Conservation (phyloP, 2,888 invertebrate species). For the Epirrhoe alternata region DNA sequence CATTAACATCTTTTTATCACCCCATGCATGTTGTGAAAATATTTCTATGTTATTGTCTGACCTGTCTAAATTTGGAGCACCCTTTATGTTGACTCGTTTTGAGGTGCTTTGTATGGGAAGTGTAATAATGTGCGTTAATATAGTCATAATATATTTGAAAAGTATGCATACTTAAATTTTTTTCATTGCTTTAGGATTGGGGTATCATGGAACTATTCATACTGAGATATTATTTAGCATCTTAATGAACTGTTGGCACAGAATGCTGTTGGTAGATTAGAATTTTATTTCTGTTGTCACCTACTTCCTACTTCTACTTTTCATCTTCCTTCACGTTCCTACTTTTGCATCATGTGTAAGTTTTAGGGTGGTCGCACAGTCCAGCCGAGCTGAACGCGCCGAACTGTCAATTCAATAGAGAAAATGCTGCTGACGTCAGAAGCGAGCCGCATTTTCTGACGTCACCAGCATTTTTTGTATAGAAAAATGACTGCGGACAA, state of each 20-base stretch:
- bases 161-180: not conserved
- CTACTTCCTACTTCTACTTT: no score
- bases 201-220: not conserved
- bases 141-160: constrained; percentile 20
- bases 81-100: constrained; percentile 65
- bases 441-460: no score
- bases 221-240: not conserved
- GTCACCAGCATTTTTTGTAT: no score
- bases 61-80: constrained; percentile 66
- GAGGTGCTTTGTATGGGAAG: constrained; percentile 37
- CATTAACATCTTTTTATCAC: constrained; percentile 70
- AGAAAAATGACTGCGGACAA: no score
- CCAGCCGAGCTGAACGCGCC: no score
- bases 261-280: no score
- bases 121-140: constrained; percentile 24
- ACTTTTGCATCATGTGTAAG: no score
- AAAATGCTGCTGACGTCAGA: no score
- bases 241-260: not conserved
- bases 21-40: constrained; percentile 67
- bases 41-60: constrained; percentile 77
- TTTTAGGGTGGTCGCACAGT: no score
- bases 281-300: no score
- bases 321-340: no score
- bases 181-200: not conserved
- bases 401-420: no score